phyloP scores from a whole-genome alignment of 2,888 invertebrate genomes.

The Drosophila yooni region DNA sequence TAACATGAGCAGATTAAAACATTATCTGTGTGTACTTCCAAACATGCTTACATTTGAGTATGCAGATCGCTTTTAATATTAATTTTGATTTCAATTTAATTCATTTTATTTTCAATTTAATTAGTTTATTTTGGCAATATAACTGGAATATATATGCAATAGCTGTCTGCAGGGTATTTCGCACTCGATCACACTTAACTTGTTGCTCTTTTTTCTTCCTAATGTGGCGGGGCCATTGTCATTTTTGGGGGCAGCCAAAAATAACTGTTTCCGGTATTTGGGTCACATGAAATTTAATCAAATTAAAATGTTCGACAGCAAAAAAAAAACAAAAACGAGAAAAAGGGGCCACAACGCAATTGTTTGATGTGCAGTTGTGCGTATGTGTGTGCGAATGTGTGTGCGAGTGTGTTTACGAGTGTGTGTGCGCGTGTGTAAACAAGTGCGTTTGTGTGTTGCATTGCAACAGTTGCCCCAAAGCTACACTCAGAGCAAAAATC shows the following conservation, averaged over 20 bases:
- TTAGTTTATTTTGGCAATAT: background rate
- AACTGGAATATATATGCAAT: background rate
- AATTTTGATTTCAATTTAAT: background rate
- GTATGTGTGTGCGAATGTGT: constrained; percentile 20
- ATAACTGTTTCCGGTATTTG: constrained; percentile 81
- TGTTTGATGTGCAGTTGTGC: constrained; percentile 54
- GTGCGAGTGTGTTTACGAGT: constrained; percentile 18
- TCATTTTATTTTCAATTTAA: background rate
- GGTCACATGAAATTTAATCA: constrained; percentile 82
- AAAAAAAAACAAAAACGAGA: constrained; percentile 39
- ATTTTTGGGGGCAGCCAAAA: constrained; percentile 75
- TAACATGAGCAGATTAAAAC: too few species aligned
- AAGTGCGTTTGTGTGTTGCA: constrained; percentile 26
- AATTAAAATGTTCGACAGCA: constrained; percentile 80
- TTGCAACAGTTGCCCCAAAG: constrained; percentile 58
- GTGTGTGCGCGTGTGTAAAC: constrained; percentile 24
- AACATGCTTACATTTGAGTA: too few species aligned
- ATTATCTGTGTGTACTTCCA: too few species aligned
- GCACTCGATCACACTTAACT: background rate
- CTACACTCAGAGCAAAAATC: background rate
- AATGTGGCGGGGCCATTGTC: constrained; percentile 78
- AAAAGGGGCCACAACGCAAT: constrained; percentile 53
- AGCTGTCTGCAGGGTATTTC: background rate
- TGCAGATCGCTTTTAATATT: too few species aligned
- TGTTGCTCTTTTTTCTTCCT: constrained; percentile 19